Conservation (phyloP, 2,113 vertebrate species). For the Ctenomys sociabilis region DNA sequence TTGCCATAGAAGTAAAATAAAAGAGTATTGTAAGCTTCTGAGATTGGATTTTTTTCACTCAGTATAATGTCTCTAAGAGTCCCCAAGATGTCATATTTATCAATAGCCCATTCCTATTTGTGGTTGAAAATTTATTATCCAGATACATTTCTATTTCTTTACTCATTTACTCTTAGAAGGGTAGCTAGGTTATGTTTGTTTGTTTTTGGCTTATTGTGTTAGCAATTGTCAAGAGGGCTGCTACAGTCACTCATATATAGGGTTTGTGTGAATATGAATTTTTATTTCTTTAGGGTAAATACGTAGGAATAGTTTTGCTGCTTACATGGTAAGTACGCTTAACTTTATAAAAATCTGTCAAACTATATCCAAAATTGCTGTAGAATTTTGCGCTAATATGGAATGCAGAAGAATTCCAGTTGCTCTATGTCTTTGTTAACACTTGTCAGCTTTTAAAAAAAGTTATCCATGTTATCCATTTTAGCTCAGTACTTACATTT, state of each 20-base stretch:
- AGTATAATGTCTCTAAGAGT: neutral
- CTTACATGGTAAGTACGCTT: neutral
- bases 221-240: neutral
- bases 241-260: neutral
- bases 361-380: neutral
- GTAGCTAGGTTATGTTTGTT: neutral
- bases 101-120: neutral
- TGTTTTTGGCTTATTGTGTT: neutral
- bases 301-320: neutral
- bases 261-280: neutral
- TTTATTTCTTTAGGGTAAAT: neutral
- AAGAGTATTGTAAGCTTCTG: neutral
- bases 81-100: neutral
- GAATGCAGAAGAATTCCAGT: neutral
- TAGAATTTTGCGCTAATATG: neutral
- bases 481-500: neutral
- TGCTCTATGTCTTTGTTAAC: no score
- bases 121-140: conserved; percentile 25
- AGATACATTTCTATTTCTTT: neutral
- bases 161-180: neutral
- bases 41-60: conserved; percentile 8
- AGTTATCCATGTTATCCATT: neutral
- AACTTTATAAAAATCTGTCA: neutral
- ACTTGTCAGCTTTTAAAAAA: neutral
- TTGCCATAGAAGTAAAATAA: neutral